A percentile compares a stretch with the other conserved stretches of the same genome.
These are phyloP conservation scores for Ctenomys sociabilis DNA, from an alignment of 2,113 vertebrate genomes.

Conservation along the genomic window DNA sequence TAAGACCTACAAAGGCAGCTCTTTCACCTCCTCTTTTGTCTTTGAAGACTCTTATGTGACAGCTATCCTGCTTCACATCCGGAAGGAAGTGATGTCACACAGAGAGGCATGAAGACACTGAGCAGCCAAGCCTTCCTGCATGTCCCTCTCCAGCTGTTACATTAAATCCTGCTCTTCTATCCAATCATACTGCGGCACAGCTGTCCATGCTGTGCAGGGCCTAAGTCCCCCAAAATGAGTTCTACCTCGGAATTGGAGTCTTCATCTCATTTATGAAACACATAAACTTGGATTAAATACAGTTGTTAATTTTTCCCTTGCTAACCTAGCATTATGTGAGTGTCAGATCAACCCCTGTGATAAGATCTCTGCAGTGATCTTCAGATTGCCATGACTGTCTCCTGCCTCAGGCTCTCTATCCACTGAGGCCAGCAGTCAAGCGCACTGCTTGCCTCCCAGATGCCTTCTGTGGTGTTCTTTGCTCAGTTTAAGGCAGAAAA, in stretches of 20 bases:
- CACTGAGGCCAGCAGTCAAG: not conserved
- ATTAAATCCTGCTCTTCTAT: not conserved
- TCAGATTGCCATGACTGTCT: not conserved
- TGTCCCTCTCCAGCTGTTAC: not conserved
- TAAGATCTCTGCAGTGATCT: not conserved
- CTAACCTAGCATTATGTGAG: not conserved
- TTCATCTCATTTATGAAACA: not conserved
- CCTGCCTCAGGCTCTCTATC: not conserved
- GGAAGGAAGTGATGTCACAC: not conserved
- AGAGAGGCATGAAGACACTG: not conserved
- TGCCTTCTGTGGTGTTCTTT: not conserved
- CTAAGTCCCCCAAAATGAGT: not conserved
- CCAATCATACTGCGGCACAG: not conserved
- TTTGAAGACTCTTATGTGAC: not conserved
- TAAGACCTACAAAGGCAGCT: not conserved
- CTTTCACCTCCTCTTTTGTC: not conserved
- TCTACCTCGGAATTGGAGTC: not conserved
- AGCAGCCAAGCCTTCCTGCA: not conserved
- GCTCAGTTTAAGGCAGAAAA: not conserved
- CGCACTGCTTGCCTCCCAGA: not conserved
- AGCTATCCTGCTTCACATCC: not conserved
- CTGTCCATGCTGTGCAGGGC: not conserved
- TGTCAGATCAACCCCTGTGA: not conserved
- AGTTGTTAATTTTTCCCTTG: not conserved
- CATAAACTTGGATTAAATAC: accelerated